Conservation (phyloP, 2,888 invertebrate species). For the Stenchaetothrips biformis region DNA sequence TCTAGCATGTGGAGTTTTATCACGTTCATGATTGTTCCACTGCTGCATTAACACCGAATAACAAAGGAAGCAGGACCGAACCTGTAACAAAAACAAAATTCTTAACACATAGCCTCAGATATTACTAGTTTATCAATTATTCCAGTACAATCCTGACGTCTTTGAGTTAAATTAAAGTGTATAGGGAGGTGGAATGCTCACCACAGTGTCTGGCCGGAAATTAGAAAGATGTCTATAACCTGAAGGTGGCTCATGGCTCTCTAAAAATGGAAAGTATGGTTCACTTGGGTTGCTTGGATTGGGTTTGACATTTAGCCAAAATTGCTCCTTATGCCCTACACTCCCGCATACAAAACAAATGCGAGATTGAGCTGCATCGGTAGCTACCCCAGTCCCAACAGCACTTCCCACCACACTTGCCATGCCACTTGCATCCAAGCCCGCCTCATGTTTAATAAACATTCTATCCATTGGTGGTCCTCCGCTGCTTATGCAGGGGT, state of each 20-base stretch:
- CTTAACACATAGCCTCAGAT: not conserved
- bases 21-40: constrained; percentile 86
- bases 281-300: constrained; percentile 64
- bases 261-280: constrained; percentile 88
- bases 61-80: constrained; percentile 79
- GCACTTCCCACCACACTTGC: constrained; percentile 9
- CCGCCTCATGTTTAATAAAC: constrained; percentile 12
- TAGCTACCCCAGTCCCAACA: not conserved
- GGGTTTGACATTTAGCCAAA: constrained; percentile 60
- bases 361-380: constrained; percentile 23
- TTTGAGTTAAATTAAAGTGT: not conserved
- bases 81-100: constrained; percentile 42
- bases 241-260: constrained; percentile 78
- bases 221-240: constrained; percentile 52
- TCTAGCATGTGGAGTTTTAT: constrained; percentile 78
- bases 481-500: not conserved
- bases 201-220: constrained; percentile 37
- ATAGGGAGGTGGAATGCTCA: constrained; percentile 32
- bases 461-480: constrained; percentile 20
- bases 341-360: constrained; percentile 70
- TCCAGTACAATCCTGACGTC: not conserved
- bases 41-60: constrained; percentile 81
- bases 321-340: constrained; percentile 58
- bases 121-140: not conserved
- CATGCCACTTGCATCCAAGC: constrained; percentile 16